A percentile compares a stretch with the other conserved stretches of the same genome.
Evolutionary conservation across 2,797 vertebrate species (phyloP).

Genomic region (Tinamus major): DNA sequence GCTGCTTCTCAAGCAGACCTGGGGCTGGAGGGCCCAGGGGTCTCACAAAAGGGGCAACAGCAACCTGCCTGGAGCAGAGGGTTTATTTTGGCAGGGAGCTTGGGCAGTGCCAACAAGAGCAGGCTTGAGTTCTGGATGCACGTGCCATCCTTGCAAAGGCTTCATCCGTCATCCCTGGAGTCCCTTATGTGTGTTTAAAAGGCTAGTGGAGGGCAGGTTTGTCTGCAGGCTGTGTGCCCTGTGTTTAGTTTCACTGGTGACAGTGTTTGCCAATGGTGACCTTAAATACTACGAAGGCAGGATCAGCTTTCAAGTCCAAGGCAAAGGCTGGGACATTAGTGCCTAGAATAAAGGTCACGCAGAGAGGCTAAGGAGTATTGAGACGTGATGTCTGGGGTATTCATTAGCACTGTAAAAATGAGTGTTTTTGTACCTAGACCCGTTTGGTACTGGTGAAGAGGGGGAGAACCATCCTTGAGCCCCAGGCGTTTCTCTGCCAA

Average conservation of each 20-base stretch:
- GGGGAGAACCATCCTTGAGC: neutral
- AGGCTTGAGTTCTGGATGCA: conserved; percentile 19
- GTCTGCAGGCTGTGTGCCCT: neutral
- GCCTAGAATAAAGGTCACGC: neutral
- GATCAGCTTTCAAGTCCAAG: neutral
- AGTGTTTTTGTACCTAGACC: accelerated
- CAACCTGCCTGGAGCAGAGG: neutral
- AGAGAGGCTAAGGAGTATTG: neutral
- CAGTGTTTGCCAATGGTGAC: neutral
- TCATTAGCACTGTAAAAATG: neutral
- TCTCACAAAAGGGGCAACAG: neutral
- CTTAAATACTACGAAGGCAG: neutral
- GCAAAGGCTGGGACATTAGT: neutral
- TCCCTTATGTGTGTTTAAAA: neutral
- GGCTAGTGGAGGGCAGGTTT: neutral
- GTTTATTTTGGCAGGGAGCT: neutral
- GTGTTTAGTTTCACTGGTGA: neutral
- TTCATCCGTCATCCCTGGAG: neutral
- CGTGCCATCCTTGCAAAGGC: conserved; percentile 2
- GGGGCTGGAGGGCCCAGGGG: neutral
- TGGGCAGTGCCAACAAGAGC: neutral
- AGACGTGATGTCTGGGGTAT: neutral
- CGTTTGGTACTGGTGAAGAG: neutral
- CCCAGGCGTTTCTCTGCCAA: neutral
- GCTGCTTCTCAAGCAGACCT: neutral